Evolutionary conservation across 1,140 invertebrate genomes (phyloP).

Genomic region (Hylyphantes graminicola): DNA sequence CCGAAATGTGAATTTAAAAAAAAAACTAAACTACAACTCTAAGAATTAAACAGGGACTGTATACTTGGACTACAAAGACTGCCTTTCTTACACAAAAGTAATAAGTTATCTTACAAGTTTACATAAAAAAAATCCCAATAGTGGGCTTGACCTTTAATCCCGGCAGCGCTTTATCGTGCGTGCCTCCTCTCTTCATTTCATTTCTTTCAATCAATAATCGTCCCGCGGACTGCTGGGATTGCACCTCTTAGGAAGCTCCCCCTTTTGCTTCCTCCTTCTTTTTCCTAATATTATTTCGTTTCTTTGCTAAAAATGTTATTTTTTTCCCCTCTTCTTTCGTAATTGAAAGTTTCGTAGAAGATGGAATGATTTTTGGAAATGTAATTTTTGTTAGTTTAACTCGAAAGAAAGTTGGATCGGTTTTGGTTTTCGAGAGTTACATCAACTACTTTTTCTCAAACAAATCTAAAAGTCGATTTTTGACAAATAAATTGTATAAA

Average conservation of each 20-base stretch:
- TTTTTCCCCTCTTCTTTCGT: not conserved
- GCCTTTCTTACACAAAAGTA: no score
- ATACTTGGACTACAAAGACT: no score
- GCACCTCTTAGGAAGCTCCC: constrained; percentile 7
- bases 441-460: no score
- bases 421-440: no score
- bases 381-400: not conserved
- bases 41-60: no score
- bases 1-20: no score
- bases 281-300: not conserved
- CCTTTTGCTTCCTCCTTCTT: not conserved
- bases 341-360: not conserved
- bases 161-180: not conserved
- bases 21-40: no score
- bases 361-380: constrained; percentile 2
- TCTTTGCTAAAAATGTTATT: not conserved
- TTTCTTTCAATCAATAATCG: constrained; percentile 23
- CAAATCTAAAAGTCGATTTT: no score
- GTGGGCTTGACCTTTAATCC: no score
- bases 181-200: constrained; percentile 9
- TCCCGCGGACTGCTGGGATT: constrained; percentile 26
- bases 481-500: no score
- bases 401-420: not conserved
- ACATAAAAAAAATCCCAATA: no score
- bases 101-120: no score